Conservation (phyloP, 1,140 invertebrate species). For the Metopolophium dirhodum region DNA sequence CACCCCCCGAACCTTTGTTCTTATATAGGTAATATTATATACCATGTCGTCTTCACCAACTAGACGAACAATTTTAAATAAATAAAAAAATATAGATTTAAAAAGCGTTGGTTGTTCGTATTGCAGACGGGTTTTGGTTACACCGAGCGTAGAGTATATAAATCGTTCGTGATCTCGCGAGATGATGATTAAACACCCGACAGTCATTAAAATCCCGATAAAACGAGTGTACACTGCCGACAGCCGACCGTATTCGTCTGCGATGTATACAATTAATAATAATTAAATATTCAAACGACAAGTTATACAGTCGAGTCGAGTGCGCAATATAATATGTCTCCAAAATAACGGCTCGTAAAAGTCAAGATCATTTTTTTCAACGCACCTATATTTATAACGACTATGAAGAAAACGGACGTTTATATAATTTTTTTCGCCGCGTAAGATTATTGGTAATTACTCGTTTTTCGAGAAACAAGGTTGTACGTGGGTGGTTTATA, state of each 20-base stretch:
- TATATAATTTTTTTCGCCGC: too few relatives aligned
- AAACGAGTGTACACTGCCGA: slow-evolving; percentile 5
- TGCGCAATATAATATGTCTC: not conserved
- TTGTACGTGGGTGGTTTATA: not conserved
- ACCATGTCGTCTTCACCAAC: not conserved
- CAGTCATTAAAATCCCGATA: not conserved
- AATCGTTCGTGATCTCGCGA: not conserved
- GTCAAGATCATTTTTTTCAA: not conserved
- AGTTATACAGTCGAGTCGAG: not conserved
- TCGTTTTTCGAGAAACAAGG: not conserved
- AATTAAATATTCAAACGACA: not conserved
- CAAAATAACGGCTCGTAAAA: not conserved
- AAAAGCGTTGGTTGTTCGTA: not conserved
- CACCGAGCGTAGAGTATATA: not conserved
- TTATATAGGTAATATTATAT: not conserved
- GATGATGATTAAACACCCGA: not conserved
- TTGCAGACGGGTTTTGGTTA: not conserved
- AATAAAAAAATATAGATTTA: not conserved
- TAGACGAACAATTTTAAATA: not conserved
- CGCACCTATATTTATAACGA: not conserved
- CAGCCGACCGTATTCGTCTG: not conserved
- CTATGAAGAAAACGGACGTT: not conserved
- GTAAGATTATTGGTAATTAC: too few relatives aligned
- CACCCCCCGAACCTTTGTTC: not conserved
- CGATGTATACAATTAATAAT: not conserved